Base-by-base conservation (phyloP, 2,113 vertebrate genomes). In the Sclerurus mexicanus region DNA sequence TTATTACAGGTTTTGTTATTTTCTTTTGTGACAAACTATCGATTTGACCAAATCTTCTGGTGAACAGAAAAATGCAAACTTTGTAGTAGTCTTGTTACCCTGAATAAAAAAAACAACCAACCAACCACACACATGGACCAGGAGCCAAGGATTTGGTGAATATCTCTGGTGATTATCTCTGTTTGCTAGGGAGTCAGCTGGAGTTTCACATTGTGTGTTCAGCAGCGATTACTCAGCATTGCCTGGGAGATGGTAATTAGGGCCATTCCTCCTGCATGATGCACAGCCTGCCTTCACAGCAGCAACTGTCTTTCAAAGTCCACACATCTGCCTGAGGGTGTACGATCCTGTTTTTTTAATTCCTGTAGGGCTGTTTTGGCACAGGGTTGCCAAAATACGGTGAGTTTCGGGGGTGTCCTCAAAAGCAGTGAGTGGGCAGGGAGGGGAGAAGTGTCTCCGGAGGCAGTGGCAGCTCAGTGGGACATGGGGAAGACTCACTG, bases 341-440 rank as follows among this genome's bases (percentile, higher is more conserved):
- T 59, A 59, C 50, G 37, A 49, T 9, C 47, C 62, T 40, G 30
- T 39, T 68, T 94, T 89, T 39, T 42, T 14, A 35, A 60, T 35
- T 2, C 2, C 12, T 3, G 0, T 49, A 31, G 12, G 21, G 10
- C 8, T 60, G 25, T 20, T 82, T 75, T 52, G 33, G 52, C 37
- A 44, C 6, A 50, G 31, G 14, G 19, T 66, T 64, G 62, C 40
- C 62, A 64, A 64, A 42, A 44, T 20, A 16, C 40, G 14, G 15
- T 42, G 27, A 14, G 9, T n/a, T 59, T 52, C 10, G 12, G 37
- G 46, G 55, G 13, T 2, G 4, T 22, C 16, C 13, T 40, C 4
- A 8, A 16, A 37, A 63, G 62, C 0, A 0, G 14, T 28, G 60
- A 33, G 19, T 23, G 14, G 20, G 21, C 50, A 4, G 5, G n/a